These are phyloP conservation scores for Tachystola acroxantha DNA, from an alignment of 2,888 invertebrate genomes.

Conservation along the genomic window DNA sequence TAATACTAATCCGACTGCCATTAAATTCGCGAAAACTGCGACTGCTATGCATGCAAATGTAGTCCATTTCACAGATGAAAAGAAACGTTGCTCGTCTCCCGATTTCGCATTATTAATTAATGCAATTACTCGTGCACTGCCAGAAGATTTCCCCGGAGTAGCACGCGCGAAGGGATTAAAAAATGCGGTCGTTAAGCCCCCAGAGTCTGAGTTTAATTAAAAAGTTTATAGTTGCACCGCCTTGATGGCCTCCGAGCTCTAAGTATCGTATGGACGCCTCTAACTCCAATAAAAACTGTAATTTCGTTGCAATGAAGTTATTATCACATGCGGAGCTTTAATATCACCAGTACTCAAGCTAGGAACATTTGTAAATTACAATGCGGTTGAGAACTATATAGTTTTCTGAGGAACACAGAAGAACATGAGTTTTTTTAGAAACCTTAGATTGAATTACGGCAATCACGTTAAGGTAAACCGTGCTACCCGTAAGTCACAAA, in stretches of 20 bases:
- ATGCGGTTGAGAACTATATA: too few relatives aligned
- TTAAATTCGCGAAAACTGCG: slow-evolving; percentile 19
- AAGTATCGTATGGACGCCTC: slow-evolving; percentile 31
- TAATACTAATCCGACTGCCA: slow-evolving; percentile 26
- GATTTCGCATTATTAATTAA: slow-evolving; percentile 63
- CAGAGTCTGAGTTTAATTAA: slow-evolving; percentile 60
- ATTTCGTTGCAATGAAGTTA: slow-evolving; percentile 1
- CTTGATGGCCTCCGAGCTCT: slow-evolving; percentile 34
- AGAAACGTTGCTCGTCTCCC: slow-evolving; percentile 37
- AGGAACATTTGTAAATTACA: too few relatives aligned
- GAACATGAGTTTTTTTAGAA: too few relatives aligned
- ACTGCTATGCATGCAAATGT: slow-evolving; percentile 32
- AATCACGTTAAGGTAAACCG: too few relatives aligned
- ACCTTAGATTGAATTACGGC: too few relatives aligned
- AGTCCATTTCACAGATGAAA: slow-evolving; percentile 41
- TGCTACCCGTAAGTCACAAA: too few relatives aligned
- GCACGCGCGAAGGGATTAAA: slow-evolving; percentile 51
- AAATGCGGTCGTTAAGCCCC: slow-evolving; percentile 66
- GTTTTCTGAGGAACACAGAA: too few relatives aligned
- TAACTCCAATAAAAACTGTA: slow-evolving; percentile 16
- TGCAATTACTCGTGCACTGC: slow-evolving; percentile 59
- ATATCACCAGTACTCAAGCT: too few relatives aligned
- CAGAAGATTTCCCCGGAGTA: slow-evolving; percentile 60
- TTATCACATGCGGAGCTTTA: background rate
- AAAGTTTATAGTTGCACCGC: slow-evolving; percentile 60